Base-by-base conservation (phyloP, 2,113 vertebrate genomes). In the Indicator maculatus region DNA sequence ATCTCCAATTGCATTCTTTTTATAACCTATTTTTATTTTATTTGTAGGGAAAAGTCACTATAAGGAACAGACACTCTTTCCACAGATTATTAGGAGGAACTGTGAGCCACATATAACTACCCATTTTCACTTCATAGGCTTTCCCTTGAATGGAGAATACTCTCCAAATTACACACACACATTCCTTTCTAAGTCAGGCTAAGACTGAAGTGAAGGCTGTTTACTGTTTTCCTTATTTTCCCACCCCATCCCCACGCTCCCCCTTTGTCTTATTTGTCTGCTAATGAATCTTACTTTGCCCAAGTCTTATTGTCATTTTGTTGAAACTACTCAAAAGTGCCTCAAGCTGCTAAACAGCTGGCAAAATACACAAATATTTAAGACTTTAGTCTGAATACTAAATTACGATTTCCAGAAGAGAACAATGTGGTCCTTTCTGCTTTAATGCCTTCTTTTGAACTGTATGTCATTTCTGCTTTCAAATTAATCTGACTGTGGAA, bases 401-500 rank as follows among this genome's bases (percentile, higher is more conserved):
- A 97, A 97, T 96, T 94, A 94, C n/a, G 11, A 96, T 97, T 97
- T 97, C 91, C 92, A 76, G 75, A 95, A 96, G 96, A 97, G 80
- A 97, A 97, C 63, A 95, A 96, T 95, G 95, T 93, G 91, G 93
- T 92, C 93, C 89, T 97, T 97, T 96, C 93, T 94, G 95, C 97
- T 97, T 97, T 97, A 97, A 97, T 93, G 74, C 89, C 72, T 96
- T 96, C 90, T 97, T 98, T 97, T 98, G 98, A 98, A 98, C 96
- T 96, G 88, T 88, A 94, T 96, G 95, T 96, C 96, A 97, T 96
- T 97, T 97, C 92, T 97, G 93, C 95, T 97, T 97, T 97, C 95
- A 97, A 93, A 97, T 96, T 97, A 97, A 97, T 97, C 95, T 94
- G 90, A 97, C 95, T 96, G 95, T 94, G 78, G 76, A 97, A 97